Percentiles rank a stretch among this genome's conserved stretches.
These are phyloP conservation scores for Dasypogon diadema DNA, from an alignment of 2,888 invertebrate species.

Conservation along the genomic window DNA sequence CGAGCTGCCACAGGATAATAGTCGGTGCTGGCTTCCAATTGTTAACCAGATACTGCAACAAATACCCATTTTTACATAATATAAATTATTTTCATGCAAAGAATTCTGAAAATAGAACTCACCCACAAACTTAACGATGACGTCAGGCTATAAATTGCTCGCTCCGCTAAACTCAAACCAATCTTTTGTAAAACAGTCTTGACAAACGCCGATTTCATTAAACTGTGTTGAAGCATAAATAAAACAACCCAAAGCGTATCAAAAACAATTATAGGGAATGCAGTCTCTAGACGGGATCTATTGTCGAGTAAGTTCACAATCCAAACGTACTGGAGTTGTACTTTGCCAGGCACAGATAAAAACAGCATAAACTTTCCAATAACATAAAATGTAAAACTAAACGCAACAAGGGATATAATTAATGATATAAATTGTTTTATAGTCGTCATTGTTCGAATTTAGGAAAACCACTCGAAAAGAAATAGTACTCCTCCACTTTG, in stretches of 20 bases:
- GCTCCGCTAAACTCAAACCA: conserved; percentile 67
- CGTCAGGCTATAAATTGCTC: conserved; percentile 70
- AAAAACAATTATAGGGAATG: conserved; percentile 67
- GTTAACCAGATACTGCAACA: conserved; percentile 68
- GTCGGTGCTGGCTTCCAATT: conserved; percentile 71
- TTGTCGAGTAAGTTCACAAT: conserved; percentile 66
- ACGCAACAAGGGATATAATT: conserved; percentile 66
- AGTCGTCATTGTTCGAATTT: conserved; percentile 61
- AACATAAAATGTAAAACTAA: conserved; percentile 71
- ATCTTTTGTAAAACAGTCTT: conserved; percentile 69
- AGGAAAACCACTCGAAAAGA: too few species aligned
- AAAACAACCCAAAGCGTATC: conserved; percentile 70
- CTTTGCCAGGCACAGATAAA: conserved; percentile 69
- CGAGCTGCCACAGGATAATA: conserved; percentile 71
- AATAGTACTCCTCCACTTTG: too few species aligned
- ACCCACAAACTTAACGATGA: conserved; percentile 70
- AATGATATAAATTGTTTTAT: conserved; percentile 63
- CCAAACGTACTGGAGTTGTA: conserved; percentile 63
- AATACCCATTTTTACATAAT: background rate
- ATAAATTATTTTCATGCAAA: background rate
- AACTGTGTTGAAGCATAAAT: conserved; percentile 73
- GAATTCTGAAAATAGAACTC: conserved; percentile 56
- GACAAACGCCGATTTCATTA: conserved; percentile 69
- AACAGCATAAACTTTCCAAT: conserved; percentile 71
- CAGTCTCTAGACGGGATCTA: conserved; percentile 63